phyloP scores from a whole-genome alignment of 2,113 vertebrate genomes.

The Lepisosteus oculatus region DNA sequence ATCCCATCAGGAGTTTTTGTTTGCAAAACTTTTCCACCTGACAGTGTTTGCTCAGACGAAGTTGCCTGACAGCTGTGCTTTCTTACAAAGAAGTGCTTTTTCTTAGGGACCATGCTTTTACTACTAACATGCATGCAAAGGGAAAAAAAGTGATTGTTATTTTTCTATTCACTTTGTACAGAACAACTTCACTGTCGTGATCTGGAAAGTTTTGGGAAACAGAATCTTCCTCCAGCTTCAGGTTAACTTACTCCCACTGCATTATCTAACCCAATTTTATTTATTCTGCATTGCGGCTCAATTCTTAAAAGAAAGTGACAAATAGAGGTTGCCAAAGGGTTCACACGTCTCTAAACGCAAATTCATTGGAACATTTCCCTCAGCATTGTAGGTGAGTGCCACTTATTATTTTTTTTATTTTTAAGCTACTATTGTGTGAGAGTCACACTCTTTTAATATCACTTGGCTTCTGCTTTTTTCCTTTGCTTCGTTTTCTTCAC shows the following conservation, averaged over 20 bases:
- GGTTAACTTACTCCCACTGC: neutral
- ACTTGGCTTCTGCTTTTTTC: neutral
- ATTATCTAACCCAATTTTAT: neutral
- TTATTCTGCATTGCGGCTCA: neutral
- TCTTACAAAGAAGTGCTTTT: too few relatives aligned
- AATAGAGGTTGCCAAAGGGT: neutral
- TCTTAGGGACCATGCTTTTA: too few relatives aligned
- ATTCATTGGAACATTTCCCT: neutral
- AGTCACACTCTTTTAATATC: neutral
- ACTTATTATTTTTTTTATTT: neutral
- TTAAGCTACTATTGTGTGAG: neutral
- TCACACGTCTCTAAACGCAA: neutral
- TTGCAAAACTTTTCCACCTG: neutral
- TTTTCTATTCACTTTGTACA: too few relatives aligned
- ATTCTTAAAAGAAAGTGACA: neutral
- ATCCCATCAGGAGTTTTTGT: neutral
- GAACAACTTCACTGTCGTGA: too few relatives aligned
- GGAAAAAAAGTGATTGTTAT: too few relatives aligned
- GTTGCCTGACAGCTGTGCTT: too few relatives aligned
- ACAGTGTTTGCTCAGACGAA: neutral
- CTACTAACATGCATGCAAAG: too few relatives aligned
- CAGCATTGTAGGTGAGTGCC: neutral
- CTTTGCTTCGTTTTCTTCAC: neutral
- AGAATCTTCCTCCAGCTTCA: neutral
- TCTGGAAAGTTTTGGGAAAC: too few relatives aligned